phyloP scores from a whole-genome alignment of 2,888 invertebrate genomes.

The Isotomurus palustris region DNA sequence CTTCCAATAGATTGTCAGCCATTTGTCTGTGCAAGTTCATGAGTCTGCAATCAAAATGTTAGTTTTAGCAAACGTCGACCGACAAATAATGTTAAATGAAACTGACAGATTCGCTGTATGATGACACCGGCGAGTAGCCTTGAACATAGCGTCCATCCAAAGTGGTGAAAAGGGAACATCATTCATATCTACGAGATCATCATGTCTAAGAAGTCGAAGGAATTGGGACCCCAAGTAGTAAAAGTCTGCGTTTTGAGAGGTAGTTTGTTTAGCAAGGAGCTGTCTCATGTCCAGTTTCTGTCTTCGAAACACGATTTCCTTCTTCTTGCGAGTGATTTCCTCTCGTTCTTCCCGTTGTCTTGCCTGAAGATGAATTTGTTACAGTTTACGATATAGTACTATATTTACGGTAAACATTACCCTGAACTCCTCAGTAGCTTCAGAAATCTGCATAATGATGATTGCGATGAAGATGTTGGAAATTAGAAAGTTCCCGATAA shows the following conservation, averaged over 20 bases:
- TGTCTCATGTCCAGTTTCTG: constrained; percentile 41
- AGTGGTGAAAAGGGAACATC: constrained; percentile 35
- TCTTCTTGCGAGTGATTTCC: constrained; percentile 30
- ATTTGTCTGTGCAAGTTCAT: constrained; percentile 39
- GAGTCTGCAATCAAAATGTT: constrained; percentile 16
- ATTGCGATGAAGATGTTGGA: constrained; percentile 44
- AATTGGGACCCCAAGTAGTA: constrained; percentile 32
- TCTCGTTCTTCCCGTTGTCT: constrained; percentile 26
- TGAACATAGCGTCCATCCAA: constrained; percentile 35
- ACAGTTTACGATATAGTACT: background rate
- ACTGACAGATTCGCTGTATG: constrained; percentile 33
- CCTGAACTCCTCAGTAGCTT: constrained; percentile 40
- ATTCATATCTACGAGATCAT: constrained; percentile 34
- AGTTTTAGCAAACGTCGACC: background rate
- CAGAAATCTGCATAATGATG: constrained; percentile 43
- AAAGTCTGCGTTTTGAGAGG: constrained; percentile 29
- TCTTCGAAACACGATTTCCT: constrained; percentile 35
- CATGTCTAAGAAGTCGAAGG: constrained; percentile 34
- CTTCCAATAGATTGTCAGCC: constrained; percentile 29
- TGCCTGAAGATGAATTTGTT: constrained; percentile 1
- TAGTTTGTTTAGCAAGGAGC: constrained; percentile 29
- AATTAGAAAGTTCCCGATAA: constrained; percentile 39
- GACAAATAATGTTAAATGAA: background rate
- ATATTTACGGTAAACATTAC: constrained; percentile 10
- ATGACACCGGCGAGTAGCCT: constrained; percentile 20